Base-by-base conservation (phyloP, 2,888 invertebrate species). In the Microchrysa polita region DNA sequence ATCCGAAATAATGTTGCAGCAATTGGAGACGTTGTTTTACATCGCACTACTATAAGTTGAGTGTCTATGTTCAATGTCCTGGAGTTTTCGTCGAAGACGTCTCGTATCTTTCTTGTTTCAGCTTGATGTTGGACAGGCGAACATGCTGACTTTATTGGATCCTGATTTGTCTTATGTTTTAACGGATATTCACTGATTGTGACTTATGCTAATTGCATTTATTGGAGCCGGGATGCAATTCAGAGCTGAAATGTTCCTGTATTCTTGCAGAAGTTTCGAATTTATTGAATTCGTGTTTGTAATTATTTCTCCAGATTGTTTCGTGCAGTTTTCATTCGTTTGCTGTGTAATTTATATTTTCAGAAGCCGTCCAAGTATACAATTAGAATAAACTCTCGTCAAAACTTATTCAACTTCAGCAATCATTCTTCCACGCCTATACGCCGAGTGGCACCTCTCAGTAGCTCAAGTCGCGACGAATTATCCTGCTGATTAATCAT, bases 131-230 rank as follows among this genome's bases (percentile, higher is more conserved):
- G 7, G 27, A 34, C 27, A n/a, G n/a, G 27, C 2, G 27, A 34
- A 34, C 27, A 34, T 34, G 14, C n/a, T 23, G 22, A 14, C 27
- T 12, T 59, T 63, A 48, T 18, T 44, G 23, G 48, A 48, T 65
- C 53, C 14, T 67, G 42, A 4, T 16, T 53, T 48, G 12, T 52
- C 23, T 52, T 67, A n/a, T 48, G 7, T n/a, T 52, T 40, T 5
- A 12, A 12, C 2, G 27, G 7, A 34, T n/a, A 18, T 23, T n/a
- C 27, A 18, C 18, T 61, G 61, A n/a, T n/a, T 61, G 48, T 27
- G 53, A 53, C 34, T 16, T 67, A 53, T 67, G 67, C 53, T 67
- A 67, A 67, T 53, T 67, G 67, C 67, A 67, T 67, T 67, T 67
- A 67, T 67, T 67, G 53, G n/a, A n/a, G n/a, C n/a, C n/a, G n/a